These are phyloP conservation scores for Leptothorax acervorum DNA, from an alignment of 2,888 invertebrate genomes.

Conservation along the genomic window DNA sequence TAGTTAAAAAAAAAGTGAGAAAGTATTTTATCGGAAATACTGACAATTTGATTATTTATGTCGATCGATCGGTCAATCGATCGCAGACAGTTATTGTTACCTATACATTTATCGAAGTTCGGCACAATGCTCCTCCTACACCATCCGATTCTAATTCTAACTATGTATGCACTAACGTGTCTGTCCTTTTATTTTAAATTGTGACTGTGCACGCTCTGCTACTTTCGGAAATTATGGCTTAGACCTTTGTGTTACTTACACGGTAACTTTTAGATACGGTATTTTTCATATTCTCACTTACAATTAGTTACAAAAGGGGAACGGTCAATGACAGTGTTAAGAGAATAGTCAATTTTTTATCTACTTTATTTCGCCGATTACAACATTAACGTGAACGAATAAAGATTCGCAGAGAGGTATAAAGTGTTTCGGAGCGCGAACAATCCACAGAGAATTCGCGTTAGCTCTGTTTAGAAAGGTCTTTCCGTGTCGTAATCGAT, in stretches of 20 bases:
- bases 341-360: not conserved
- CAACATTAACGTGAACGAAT: not conserved
- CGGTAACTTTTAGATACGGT: not conserved
- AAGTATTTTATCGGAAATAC: not conserved
- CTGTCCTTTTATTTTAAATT: slow-evolving; percentile 18
- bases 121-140: slow-evolving; percentile 67
- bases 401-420: not conserved
- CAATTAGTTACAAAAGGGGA: not conserved
- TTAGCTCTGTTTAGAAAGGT: slow-evolving; percentile 29
- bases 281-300: slow-evolving; percentile 1
- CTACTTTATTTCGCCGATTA: not conserved
- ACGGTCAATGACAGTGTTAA: slow-evolving; percentile 12
- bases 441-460: not conserved
- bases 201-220: slow-evolving; percentile 37
- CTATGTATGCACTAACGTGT: slow-evolving; percentile 31
- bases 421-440: not conserved
- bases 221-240: slow-evolving; percentile 32
- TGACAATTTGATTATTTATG: not conserved
- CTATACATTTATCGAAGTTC: slow-evolving; percentile 58
- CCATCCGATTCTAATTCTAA: slow-evolving; percentile 18
- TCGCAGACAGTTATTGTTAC: slow-evolving; percentile 24
- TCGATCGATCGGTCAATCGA: slow-evolving; percentile 43
- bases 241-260: slow-evolving; percentile 27
- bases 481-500: slow-evolving; percentile 26
- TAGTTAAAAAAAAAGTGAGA: not conserved